Base-by-base conservation (phyloP, 2,888 invertebrate species). In the Poecilobothrus nobilitatus region DNA sequence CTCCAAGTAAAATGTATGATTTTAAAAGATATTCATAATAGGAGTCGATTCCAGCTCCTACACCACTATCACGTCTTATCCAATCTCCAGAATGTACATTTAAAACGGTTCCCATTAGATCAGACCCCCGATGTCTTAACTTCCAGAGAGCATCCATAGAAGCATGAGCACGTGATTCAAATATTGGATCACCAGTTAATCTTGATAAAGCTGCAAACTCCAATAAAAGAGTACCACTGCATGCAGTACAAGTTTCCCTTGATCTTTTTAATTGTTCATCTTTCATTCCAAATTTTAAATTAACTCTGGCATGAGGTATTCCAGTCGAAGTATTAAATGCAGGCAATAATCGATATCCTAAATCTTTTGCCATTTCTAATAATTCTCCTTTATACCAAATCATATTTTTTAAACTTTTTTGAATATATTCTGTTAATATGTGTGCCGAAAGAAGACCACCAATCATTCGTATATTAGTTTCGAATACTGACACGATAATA, bases 11-110 rank as follows among this genome's bases (percentile, higher is more conserved):
- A 73, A 99, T 94, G 81, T 98, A 99, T 0, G 97, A 96, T 82
- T 99, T 99, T 41, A 99, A 86, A 73, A 96, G 92, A 82, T 99
- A 99, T 82, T 99, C 98, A 78, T 98, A 99, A 82, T 99, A 99
- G 0, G 97, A 97, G 83, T 99, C 98, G 74, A 98, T 97, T 34
- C 98, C 98, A 18, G 98, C 98, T n/a, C 98, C 98, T 9, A 99
- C 95, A 1, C 98, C 97, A 1, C 96, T 94, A 81, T 98, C 97
- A 76, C 96, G 87, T 65, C 98, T 86, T 7, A 97, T 90, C 98
- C 98, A 99, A 81, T 97, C 96, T 0, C 98, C 98, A 3, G 93
- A 95, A 80, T 98, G 94, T n/a, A 98, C 91, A 83, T 98, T 97
- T 67, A 98, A 86, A 8, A 97, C 95, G 0, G 97, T 96, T 6